phyloP scores from a whole-genome alignment of 2,113 vertebrate species.

The Brevimyrus niger region DNA sequence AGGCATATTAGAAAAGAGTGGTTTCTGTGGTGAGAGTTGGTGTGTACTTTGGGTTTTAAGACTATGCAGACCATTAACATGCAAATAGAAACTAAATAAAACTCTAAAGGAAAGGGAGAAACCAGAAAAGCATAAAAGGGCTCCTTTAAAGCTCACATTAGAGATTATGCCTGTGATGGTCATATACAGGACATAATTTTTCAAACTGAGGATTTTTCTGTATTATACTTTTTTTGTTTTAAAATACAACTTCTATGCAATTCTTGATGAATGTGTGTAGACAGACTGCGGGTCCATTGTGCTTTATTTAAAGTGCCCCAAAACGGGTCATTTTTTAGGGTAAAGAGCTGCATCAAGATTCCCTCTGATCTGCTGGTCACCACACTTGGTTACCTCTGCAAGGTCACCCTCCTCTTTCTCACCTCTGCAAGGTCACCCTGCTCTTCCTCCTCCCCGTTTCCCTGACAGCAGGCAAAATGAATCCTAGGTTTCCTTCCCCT shows the following conservation, averaged over 20 bases:
- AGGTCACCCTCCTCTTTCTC: conserved; percentile 23
- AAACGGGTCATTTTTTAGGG: background rate
- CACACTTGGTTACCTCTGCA: conserved; percentile 47
- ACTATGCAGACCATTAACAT: background rate
- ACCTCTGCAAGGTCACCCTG: conserved; percentile 37
- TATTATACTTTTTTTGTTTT: background rate
- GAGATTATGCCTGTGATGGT: background rate
- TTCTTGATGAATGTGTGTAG: background rate
- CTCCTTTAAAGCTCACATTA: background rate
- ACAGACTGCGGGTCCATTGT: background rate
- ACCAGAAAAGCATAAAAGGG: background rate
- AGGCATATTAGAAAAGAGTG: background rate
- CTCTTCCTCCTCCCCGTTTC: background rate
- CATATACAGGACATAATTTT: background rate
- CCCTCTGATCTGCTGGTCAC: conserved; percentile 30
- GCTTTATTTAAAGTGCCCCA: background rate
- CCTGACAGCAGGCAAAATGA: conserved; percentile 7
- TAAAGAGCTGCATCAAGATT: background rate
- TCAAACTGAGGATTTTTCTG: background rate
- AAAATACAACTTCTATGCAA: background rate
- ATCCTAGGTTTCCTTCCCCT: conserved; percentile 36
- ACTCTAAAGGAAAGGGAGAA: background rate
- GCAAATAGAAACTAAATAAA: background rate
- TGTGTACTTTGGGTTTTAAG: background rate
- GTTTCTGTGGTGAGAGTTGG: background rate